Evolutionary conservation across 2,797 vertebrate species (phyloP).

Genomic region (Thamnophis elegans): DNA sequence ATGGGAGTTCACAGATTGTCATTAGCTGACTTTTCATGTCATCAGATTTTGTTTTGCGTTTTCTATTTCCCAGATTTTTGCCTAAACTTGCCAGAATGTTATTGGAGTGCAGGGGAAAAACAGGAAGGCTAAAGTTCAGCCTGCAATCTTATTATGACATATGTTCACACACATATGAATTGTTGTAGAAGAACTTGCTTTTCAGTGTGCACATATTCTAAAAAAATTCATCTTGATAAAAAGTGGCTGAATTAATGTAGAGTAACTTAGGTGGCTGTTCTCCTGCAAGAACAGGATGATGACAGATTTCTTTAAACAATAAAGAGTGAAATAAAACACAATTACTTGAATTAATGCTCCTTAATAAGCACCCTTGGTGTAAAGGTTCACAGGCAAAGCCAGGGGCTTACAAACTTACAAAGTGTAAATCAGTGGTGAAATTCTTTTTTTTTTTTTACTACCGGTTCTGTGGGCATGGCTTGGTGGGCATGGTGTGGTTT

Average conservation of each 20-base stretch:
- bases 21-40: conserved; percentile 39
- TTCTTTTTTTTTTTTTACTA: too few relatives aligned
- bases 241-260: neutral
- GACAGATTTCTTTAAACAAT: neutral
- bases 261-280: neutral
- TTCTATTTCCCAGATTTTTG: conserved; percentile 21
- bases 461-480: too few relatives aligned
- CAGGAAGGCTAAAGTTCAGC: conserved; percentile 35
- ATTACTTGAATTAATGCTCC: neutral
- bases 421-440: neutral
- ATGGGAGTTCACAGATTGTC: conserved; percentile 24
- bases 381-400: neutral
- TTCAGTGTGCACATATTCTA: neutral
- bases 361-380: neutral
- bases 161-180: neutral
- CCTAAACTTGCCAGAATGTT: conserved; percentile 9
- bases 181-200: neutral
- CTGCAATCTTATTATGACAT: conserved; percentile 6
- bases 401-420: neutral
- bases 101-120: conserved; percentile 2
- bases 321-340: neutral
- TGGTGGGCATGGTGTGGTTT: too few relatives aligned
- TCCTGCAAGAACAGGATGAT: neutral
- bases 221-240: neutral
- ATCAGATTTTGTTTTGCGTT: conserved; percentile 53